Evolutionary conservation across 2,113 vertebrate genomes (phyloP), one percentile per base, ranked within the genome.

Genomic region (Caretta caretta): DNA sequence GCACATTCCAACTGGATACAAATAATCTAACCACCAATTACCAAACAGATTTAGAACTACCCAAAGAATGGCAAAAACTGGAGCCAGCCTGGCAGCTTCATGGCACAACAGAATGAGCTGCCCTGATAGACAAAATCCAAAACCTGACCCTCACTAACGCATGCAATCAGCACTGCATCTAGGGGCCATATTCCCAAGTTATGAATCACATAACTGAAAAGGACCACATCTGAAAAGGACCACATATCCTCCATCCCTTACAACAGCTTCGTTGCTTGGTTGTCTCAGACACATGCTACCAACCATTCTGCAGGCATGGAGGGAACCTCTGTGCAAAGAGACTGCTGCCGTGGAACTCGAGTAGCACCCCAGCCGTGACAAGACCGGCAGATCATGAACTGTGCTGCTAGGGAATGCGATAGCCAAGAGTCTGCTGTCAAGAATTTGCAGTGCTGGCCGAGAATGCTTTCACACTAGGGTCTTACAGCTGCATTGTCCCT

Each of bases 361-460:
- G n/a, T 72, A 72, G 19, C 65, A 72, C 17, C 8, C 65, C 16
- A 69, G 17, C 62, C 22, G 35, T 22, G n/a, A 62, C 65, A 22
- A 72, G 65, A 20, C 19, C 9, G 19, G 65, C 65, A 38, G 17
- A 20, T 62, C 57, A 62, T 13, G 57, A 72, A 72, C 65, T n/a
- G n/a, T 72, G 65, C 65, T 10, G 65, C 35, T 8, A 31, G 62
- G 35, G 35, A 31, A 69, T 9, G 35, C 31, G 35, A 69, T 14
- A 76, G 38, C 11, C 42, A 27, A 29, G 13, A 14, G 75, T 48
- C 38, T 76, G 38, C 22, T 42, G 22, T 25, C 9, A 13, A 12
- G 31, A n/a, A 17, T 0, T 0, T 2, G 38, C 42, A 75, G 51
- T 16, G 0, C 4, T 13, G 11, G 12, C 29, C 5, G 10, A 46